Evolutionary conservation across 2,888 invertebrate genomes (phyloP).

Genomic region (Metopia argyrocephala): DNA sequence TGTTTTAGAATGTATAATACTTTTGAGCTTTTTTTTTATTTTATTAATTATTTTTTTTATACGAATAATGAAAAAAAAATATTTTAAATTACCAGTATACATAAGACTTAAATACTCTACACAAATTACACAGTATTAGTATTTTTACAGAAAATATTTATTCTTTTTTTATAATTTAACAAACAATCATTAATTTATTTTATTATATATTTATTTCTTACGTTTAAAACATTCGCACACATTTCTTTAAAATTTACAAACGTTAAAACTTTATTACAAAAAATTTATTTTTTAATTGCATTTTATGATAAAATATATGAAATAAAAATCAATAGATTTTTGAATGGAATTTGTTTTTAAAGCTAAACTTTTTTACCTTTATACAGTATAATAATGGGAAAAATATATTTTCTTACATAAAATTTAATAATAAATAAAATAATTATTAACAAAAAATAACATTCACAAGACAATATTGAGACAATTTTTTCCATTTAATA

Average conservation of each 20-base stretch:
- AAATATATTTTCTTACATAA: not conserved
- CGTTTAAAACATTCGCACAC: slow-evolving; percentile 46
- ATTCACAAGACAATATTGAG: not conserved
- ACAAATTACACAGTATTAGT: slow-evolving; percentile 56
- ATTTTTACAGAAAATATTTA: no score
- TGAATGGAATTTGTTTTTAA: not conserved
- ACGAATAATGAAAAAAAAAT: slow-evolving; percentile 35
- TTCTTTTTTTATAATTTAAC: slow-evolving; percentile 45
- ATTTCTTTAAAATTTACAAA: slow-evolving; percentile 38
- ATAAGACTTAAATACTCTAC: slow-evolving; percentile 42
- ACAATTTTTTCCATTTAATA: not conserved
- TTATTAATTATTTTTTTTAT: slow-evolving; percentile 24
- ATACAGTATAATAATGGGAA: not conserved
- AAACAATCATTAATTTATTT: slow-evolving; percentile 23
- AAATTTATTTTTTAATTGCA: not conserved
- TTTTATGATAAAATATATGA: not conserved
- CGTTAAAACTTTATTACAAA: not conserved
- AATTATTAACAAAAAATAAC: not conserved
- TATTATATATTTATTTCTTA: slow-evolving; percentile 9
- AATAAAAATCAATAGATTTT: not conserved
- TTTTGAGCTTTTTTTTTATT: slow-evolving; percentile 54
- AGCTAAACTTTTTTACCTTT: not conserved
- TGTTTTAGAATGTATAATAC: slow-evolving; percentile 46
- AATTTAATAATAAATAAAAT: not conserved
- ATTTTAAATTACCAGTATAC: slow-evolving; percentile 49